Percentiles rank a stretch among this genome's conserved stretches.
Conservation (phyloP, 2,888 invertebrate genomes). For the Caenorhabditis plicata region DNA sequence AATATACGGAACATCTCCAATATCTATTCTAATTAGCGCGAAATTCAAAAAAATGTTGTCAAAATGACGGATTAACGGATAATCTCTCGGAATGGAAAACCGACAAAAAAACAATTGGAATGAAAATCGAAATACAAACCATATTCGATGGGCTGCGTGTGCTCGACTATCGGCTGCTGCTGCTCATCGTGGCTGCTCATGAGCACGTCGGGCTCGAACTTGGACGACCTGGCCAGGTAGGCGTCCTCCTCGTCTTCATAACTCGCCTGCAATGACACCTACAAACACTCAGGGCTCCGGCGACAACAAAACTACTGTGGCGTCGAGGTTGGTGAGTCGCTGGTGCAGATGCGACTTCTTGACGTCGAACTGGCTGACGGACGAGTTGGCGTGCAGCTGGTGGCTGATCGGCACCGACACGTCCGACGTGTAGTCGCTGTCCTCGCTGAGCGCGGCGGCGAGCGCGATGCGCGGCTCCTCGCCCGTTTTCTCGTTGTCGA, state of each 20-base stretch:
- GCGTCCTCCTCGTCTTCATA: constrained; percentile 58
- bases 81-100: too few species aligned
- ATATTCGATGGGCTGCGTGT: neutral
- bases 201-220: too few species aligned
- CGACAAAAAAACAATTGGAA: too few species aligned
- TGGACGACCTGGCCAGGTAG: constrained; percentile 46
- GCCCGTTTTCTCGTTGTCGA: constrained; percentile 32
- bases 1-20: too few species aligned
- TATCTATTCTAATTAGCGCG: too few species aligned
- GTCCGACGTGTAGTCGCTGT: constrained; percentile 94
- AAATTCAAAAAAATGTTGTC: too few species aligned
- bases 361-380: constrained; percentile 79
- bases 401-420: constrained; percentile 79
- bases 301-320: constrained; percentile 20
- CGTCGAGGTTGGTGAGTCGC: constrained; percentile 35
- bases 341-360: constrained; percentile 65
- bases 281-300: constrained; percentile 1
- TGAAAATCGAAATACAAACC: too few species aligned
- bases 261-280: constrained; percentile 53
- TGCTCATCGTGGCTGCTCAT: constrained; percentile 10
- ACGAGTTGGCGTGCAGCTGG: constrained; percentile 79
- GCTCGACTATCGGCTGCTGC: constrained; percentile 1
- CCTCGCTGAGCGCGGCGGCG: constrained; percentile 88
- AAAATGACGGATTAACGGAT: too few species aligned
- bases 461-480: neutral